phyloP scores from a whole-genome alignment of 2,113 vertebrate genomes.

The Machaerirhynchus nigripectus region DNA sequence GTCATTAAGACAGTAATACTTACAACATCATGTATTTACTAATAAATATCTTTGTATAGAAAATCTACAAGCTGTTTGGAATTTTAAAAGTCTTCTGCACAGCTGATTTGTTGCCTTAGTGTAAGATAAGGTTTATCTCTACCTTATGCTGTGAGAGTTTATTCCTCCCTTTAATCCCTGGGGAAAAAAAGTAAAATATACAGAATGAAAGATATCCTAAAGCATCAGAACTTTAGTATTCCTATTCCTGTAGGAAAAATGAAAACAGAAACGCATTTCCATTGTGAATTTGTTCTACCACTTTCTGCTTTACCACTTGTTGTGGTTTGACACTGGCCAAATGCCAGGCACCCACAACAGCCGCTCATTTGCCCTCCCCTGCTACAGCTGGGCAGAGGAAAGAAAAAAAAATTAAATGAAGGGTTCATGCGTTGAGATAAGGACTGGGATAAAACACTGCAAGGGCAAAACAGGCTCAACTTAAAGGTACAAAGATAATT shows the following conservation, averaged over 20 bases:
- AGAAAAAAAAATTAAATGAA: neutral
- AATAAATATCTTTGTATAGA: neutral
- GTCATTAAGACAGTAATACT: neutral
- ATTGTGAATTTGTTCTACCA: neutral
- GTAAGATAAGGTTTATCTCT: neutral
- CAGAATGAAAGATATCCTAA: neutral
- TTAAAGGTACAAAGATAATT: too few species aligned
- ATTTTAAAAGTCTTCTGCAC: neutral
- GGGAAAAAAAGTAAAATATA: neutral
- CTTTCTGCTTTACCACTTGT: neutral
- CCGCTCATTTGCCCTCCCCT: neutral
- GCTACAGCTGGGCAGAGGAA: neutral
- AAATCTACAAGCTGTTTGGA: neutral
- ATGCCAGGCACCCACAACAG: neutral
- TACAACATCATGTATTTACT: neutral
- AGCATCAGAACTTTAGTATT: neutral
- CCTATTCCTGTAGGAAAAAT: neutral
- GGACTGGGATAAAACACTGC: neutral
- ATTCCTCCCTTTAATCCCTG: neutral
- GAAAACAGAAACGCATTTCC: neutral
- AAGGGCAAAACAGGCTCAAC: too few species aligned
- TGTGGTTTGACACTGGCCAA: neutral
- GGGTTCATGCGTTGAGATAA: neutral
- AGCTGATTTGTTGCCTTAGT: neutral
- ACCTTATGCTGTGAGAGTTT: neutral